Percentiles rank a stretch among this genome's conserved stretches.
These are phyloP conservation scores for Hoplodrina ambigua DNA, from an alignment of 2,888 invertebrate genomes.

Conservation along the genomic window DNA sequence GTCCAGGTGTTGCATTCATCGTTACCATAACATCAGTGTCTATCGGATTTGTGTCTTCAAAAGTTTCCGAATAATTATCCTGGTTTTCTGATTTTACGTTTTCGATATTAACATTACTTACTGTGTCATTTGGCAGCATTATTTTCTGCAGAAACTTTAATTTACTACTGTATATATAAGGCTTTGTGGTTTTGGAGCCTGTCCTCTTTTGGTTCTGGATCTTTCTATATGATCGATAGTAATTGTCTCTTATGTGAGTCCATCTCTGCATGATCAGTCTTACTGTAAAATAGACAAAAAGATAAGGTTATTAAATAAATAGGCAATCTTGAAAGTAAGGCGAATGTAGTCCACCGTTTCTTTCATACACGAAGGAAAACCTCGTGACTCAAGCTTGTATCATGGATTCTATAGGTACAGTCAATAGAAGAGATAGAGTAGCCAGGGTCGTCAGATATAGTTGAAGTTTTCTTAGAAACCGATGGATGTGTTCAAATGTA, in stretches of 20 bases:
- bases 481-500: too few relatives aligned
- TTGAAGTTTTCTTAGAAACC: too few relatives aligned
- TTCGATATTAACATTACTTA: background rate
- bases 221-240: constrained; percentile 20
- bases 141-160: constrained; percentile 18
- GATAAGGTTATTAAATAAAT: background rate
- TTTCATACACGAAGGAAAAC: too few relatives aligned
- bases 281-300: constrained; percentile 19
- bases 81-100: background rate
- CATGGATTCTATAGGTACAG: too few relatives aligned
- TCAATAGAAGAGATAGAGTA: too few relatives aligned
- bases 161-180: constrained; percentile 19
- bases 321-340: background rate
- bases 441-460: too few relatives aligned
- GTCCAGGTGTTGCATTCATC: background rate
- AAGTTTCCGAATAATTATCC: background rate
- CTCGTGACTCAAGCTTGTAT: too few relatives aligned
- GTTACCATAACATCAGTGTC: background rate
- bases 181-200: background rate
- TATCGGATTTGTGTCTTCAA: background rate
- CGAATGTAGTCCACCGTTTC: too few relatives aligned
- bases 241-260: constrained; percentile 29
- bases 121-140: background rate
- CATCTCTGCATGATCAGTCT: constrained; percentile 28
- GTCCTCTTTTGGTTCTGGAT: constrained; percentile 1